phyloP scores from a whole-genome alignment of 2,888 invertebrate genomes.

The Idaea straminata region DNA sequence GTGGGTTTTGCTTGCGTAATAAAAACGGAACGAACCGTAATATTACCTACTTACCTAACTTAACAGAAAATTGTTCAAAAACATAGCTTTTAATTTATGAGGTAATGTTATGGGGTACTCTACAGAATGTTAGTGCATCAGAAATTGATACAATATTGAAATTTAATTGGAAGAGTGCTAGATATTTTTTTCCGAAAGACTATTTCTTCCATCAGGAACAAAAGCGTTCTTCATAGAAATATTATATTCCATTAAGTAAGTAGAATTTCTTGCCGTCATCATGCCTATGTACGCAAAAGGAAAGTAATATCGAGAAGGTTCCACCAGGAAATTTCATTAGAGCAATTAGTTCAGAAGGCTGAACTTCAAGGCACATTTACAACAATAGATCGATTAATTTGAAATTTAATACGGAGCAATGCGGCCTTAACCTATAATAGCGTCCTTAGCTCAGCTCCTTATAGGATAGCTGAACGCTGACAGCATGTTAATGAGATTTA shows the following conservation, averaged over 20 bases:
- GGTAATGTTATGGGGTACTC: neutral
- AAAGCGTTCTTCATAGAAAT: neutral
- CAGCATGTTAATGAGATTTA: conserved; percentile 46
- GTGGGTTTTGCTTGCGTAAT: conserved; percentile 23
- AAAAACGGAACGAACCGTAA: conserved; percentile 26
- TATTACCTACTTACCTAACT: conserved; percentile 6
- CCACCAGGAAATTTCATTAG: neutral
- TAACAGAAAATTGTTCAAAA: neutral
- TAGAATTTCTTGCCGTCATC: neutral
- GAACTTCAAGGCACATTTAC: conserved; percentile 3
- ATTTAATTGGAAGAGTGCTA: neutral
- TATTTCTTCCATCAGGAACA: neutral
- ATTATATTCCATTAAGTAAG: neutral
- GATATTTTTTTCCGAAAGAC: neutral
- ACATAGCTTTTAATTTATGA: neutral
- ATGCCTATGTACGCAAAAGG: neutral
- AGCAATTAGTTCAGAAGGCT: conserved; percentile 13
- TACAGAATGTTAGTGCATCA: neutral
- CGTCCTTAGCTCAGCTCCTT: conserved; percentile 47
- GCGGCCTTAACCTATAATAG: conserved; percentile 52
- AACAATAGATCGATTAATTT: conserved; percentile 24
- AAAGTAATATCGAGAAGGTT: neutral
- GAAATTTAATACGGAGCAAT: conserved; percentile 14
- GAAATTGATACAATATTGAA: neutral
- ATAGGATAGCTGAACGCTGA: conserved; percentile 35